Evolutionary conservation across 2,113 vertebrate species (phyloP), one percentile per base, ranked within the genome.

Genomic region (Maccullochella peelii): DNA sequence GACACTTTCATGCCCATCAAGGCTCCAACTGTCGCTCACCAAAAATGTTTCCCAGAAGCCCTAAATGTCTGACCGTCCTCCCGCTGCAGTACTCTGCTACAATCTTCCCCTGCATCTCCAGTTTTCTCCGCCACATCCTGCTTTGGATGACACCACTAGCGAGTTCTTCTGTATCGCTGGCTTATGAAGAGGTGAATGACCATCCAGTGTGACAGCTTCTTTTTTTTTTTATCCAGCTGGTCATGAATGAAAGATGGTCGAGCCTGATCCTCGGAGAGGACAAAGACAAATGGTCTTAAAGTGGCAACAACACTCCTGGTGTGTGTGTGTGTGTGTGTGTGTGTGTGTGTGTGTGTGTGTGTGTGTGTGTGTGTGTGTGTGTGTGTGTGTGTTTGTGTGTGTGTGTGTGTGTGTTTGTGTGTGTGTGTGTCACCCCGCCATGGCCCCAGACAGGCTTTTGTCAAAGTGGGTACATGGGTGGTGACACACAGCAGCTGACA

Each of bases 401-500:
- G 72, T 84, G 67, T 85, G 65, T 86, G 75, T 82, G 79, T 84
- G 66, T 84, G 81, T 73, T 52, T 68, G 55, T 84, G 77, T 80
- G 61, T 67, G 81, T 69, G 76, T 80, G 77, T 61, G 77, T 79
- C 63, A 76, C 78, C 61, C 80, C 62, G 80, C 73, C 74, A 10
- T 44, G 84, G 89, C 66, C 88, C 93, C 92, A 94, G 94, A 95
- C 91, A 86, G 88, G 86, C 94, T 92, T 90, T 93, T 88, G 91
- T 94, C 84, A 91, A 55, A 92, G 92, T 85, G 86, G 86, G 92
- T 68, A 91, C 92, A 89, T 18, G 93, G 92, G 87, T 90, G 88
- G 87, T 79, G 88, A 94, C 93, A 93, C 87, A 42, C 84, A 91
- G 93, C 95, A 95, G 94, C 94, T 95, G 94, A 94, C 92, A 92